phyloP scores from a whole-genome alignment of 2,888 invertebrate species.

The Drosophila quinaria region DNA sequence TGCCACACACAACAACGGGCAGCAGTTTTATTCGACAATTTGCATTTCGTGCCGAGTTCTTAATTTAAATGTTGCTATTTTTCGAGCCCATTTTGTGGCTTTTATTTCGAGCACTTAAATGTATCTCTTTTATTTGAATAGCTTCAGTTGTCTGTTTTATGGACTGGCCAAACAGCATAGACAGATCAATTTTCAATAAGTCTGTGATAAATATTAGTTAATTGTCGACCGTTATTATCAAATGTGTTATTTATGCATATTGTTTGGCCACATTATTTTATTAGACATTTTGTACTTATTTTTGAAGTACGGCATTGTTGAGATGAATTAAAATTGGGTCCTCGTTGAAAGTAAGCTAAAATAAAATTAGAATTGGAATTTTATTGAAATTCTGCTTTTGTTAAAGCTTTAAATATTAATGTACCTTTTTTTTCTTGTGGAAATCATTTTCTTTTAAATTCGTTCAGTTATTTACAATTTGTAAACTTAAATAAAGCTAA shows the following conservation, averaged over 20 bases:
- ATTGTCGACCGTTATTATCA: slow-evolving; percentile 1
- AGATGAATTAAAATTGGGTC: neutral
- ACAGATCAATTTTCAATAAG: slow-evolving; percentile 12
- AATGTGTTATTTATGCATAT: neutral
- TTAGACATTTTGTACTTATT: neutral
- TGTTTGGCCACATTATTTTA: neutral
- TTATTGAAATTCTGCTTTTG: no score
- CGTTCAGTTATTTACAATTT: no score
- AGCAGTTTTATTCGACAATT: slow-evolving; percentile 35
- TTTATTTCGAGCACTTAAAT: slow-evolving; percentile 42
- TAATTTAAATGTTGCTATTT: slow-evolving; percentile 50
- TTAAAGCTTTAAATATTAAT: no score
- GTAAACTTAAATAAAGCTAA: no score
- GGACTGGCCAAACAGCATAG: neutral
- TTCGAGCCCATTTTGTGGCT: slow-evolving; percentile 34
- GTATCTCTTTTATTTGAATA: slow-evolving; percentile 28
- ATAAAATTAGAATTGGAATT: neutral
- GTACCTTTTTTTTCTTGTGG: no score
- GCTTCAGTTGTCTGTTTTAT: slow-evolving; percentile 28
- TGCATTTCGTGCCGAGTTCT: slow-evolving; percentile 31
- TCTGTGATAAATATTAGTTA: neutral
- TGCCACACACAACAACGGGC: slow-evolving; percentile 19
- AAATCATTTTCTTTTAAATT: no score
- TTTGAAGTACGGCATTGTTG: neutral
- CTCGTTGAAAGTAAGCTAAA: neutral